These are phyloP conservation scores for Xenopus laevis DNA, from an alignment of 2,113 vertebrate genomes.

Conservation along the genomic window DNA sequence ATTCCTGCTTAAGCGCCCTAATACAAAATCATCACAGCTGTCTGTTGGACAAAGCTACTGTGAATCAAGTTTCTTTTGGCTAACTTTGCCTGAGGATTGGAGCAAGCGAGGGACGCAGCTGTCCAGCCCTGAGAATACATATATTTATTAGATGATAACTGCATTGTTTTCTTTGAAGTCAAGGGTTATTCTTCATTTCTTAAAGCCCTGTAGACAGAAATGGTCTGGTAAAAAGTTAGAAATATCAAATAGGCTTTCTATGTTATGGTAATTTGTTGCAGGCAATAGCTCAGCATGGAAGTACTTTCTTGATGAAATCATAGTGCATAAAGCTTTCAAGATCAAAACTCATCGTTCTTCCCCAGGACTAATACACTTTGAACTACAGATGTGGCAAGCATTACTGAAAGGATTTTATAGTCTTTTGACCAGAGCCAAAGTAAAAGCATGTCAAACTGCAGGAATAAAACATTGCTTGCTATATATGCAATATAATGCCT, in stretches of 20 bases:
- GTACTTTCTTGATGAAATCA: neutral
- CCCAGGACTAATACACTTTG: neutral
- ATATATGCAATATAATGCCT: neutral
- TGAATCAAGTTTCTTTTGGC: slow-evolving; percentile 36
- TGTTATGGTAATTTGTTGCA: slow-evolving; percentile 3
- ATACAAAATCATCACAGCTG: slow-evolving; percentile 43
- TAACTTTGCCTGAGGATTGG: slow-evolving; percentile 22
- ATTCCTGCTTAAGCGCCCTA: slow-evolving; percentile 41
- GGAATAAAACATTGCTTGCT: neutral
- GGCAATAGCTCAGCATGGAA: neutral
- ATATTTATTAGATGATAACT: slow-evolving; percentile 24
- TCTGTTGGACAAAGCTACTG: slow-evolving; percentile 36
- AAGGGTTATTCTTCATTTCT: slow-evolving; percentile 5
- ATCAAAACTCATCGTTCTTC: slow-evolving; percentile 3
- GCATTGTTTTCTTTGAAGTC: slow-evolving; percentile 1
- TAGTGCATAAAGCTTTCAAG: slow-evolving; percentile 2
- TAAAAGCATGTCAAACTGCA: neutral
- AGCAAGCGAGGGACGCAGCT: slow-evolving; percentile 25
- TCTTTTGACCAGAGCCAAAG: neutral
- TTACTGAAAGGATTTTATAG: neutral
- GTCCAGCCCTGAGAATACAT: slow-evolving; percentile 28
- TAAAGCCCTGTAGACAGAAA: slow-evolving; percentile 10
- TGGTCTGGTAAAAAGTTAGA: slow-evolving; percentile 1
- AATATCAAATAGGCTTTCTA: slow-evolving; percentile 10
- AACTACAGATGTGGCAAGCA: neutral